These are phyloP conservation scores for Metopolophium dirhodum DNA, from an alignment of 1,140 invertebrate genomes.

Conservation along the genomic window DNA sequence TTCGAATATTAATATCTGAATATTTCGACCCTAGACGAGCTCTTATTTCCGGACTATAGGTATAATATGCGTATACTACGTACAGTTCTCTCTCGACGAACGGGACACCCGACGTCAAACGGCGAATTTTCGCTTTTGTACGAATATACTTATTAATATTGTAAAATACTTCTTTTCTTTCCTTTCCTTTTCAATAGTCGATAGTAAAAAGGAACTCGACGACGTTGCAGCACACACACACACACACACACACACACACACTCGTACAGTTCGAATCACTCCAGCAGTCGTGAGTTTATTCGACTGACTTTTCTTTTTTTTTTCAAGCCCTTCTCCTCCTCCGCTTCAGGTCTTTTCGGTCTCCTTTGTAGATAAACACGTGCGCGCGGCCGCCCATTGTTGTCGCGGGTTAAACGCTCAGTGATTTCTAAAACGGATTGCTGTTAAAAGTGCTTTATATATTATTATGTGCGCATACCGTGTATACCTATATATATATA, in stretches of 20 bases:
- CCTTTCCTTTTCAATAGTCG: background rate
- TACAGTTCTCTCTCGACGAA: background rate
- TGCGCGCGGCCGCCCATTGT: conserved; percentile 8
- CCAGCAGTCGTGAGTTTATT: conserved; percentile 36
- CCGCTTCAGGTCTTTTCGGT: background rate
- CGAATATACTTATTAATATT: conserved; percentile 40
- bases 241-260: background rate
- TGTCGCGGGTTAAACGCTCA: conserved; percentile 34
- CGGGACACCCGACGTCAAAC: conserved; percentile 12
- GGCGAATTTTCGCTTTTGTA: conserved; percentile 19
- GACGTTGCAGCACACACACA: background rate
- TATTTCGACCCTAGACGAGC: background rate
- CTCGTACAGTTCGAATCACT: background rate
- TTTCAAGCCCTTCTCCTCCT: background rate
- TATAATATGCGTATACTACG: background rate
- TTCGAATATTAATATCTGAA: conserved; percentile 51
- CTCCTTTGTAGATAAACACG: conserved; percentile 43
- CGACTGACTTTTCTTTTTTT: conserved; percentile 31
- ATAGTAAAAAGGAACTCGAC: conserved; percentile 35
- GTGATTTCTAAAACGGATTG: conserved; percentile 34
- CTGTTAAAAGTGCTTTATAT: conserved; percentile 34
- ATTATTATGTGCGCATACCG: background rate
- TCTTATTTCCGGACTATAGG: conserved; percentile 2
- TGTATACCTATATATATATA: background rate
- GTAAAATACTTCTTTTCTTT: conserved; percentile 16